Conservation (phyloP, 2,113 vertebrate genomes). For the Bucco capensis region DNA sequence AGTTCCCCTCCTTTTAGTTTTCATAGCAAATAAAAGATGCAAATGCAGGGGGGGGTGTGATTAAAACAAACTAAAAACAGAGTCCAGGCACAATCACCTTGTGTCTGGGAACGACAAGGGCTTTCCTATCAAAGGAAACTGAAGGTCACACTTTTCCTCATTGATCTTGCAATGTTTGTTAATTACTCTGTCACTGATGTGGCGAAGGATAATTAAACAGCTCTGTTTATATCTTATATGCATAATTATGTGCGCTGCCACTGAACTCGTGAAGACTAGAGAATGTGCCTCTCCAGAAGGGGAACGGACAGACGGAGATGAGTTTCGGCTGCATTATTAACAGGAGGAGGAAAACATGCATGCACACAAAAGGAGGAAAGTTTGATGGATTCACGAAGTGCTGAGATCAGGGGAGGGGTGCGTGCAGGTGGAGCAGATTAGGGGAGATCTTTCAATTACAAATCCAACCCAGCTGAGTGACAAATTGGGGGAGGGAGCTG, state of each 20-base stretch:
- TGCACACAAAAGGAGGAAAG: conserved; percentile 54
- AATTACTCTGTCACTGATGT: conserved; percentile 99
- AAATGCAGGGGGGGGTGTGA: background rate
- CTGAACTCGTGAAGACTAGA: conserved; percentile 89
- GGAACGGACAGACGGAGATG: conserved; percentile 71
- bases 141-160: conserved; percentile 99
- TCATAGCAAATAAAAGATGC: conserved; percentile 1
- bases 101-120: conserved; percentile 77
- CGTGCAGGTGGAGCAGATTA: conserved; percentile 49
- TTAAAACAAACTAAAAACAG: conserved; percentile 58
- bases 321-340: conserved; percentile 68
- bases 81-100: conserved; percentile 78
- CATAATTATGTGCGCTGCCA: conserved; percentile 99
- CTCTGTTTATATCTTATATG: conserved; percentile 99
- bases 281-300: conserved; percentile 76
- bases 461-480: conserved; percentile 21
- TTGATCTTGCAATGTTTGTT: conserved; percentile 99
- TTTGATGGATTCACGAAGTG: conserved; percentile 60
- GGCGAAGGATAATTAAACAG: conserved; percentile 99
- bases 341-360: conserved; percentile 39
- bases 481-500: conserved; percentile 10
- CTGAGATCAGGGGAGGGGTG: conserved; percentile 42
- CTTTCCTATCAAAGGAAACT: conserved; percentile 85
- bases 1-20: background rate
- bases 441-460: conserved; percentile 47